Evolutionary conservation across 2,888 invertebrate species (phyloP), one percentile per base, ranked within the genome.

Genomic region (Leptinotarsa rubiginosa): DNA sequence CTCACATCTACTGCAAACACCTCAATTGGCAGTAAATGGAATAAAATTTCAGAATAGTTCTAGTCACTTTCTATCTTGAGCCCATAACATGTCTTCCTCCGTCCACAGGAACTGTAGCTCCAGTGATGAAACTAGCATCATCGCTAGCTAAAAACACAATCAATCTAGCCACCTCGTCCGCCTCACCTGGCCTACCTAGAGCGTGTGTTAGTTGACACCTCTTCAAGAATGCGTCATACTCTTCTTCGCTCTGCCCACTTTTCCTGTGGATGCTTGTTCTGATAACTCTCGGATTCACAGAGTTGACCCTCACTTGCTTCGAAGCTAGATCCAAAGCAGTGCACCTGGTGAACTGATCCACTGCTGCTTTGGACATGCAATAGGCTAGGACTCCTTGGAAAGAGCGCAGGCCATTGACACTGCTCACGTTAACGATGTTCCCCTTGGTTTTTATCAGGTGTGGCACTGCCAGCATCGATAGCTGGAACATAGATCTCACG

Each of bases 51-150:
- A 41, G 10, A 10, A 10, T 10, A 41, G 41, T 41, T 10, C 10
- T 41, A 41, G 41, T 3, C 41, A 10, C 41, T 41, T 13, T 25
- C 91, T 92, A 96, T 83, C 97, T 92, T 13, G 97, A 97, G 83
- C 97, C 97, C 94, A 97, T 95, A 7, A 95, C 95, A 87, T 97
- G 96, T 65, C 97, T 91, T 0, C 99, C 99, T 25, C 99, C 99
- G 87, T 99, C 99, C 0, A 98, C 95, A 0, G 97, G 95, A 31
- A 99, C 81, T 73, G 93, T 93, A 5, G 92, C 95, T 4, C 97
- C 98, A 12, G 99, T 99, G 4, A 96, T 96, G 85, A 96, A 98
- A 81, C 95, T 95, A 3, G 97, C 93, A 77, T 93, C 90, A 71
- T 95, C 93, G 77, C 97, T 96, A 0, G 98, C 98, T 73, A 99